Evolutionary conservation across 2,113 vertebrate genomes (phyloP).

Genomic region (Xiphophorus maculatus): DNA sequence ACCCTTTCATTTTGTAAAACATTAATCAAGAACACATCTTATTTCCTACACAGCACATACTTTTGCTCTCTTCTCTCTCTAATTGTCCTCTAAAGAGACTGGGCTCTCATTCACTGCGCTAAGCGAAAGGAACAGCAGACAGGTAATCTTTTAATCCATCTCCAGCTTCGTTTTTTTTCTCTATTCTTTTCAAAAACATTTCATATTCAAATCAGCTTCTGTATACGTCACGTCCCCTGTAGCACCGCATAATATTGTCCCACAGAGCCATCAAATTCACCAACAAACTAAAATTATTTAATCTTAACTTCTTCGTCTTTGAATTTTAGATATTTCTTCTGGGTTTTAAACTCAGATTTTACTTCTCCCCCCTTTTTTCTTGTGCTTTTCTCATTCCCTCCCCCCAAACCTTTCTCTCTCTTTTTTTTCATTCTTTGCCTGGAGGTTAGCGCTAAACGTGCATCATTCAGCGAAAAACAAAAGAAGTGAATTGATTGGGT

Average conservation of each 20-base stretch:
- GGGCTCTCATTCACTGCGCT: conserved; percentile 53
- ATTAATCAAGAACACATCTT: background rate
- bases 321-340: conserved; percentile 59
- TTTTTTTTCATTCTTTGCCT: conserved; percentile 76
- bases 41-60: conserved; percentile 14
- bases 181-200: conserved; percentile 74
- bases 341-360: conserved; percentile 72
- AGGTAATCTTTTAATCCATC: conserved; percentile 81
- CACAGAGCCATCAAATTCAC: conserved; percentile 70
- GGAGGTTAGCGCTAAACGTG: conserved; percentile 86
- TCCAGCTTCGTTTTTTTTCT: conserved; percentile 52
- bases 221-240: conserved; percentile 48
- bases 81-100: conserved; percentile 54
- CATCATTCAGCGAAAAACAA: conserved; percentile 91
- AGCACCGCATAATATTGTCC: conserved; percentile 62
- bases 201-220: conserved; percentile 76
- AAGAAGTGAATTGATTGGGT: conserved; percentile 83
- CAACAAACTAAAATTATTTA: conserved; percentile 78
- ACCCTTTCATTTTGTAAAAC: background rate
- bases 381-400: conserved; percentile 21
- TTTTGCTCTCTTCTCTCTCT: conserved; percentile 13
- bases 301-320: conserved; percentile 46
- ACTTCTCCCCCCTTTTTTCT: conserved; percentile 36
- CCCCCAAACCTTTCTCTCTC: conserved; percentile 15
- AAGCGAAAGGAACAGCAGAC: conserved; percentile 70